Evolutionary conservation across 1,140 invertebrate genomes (phyloP), one percentile per base, ranked within the genome.

Genomic region (Ips typographus): DNA sequence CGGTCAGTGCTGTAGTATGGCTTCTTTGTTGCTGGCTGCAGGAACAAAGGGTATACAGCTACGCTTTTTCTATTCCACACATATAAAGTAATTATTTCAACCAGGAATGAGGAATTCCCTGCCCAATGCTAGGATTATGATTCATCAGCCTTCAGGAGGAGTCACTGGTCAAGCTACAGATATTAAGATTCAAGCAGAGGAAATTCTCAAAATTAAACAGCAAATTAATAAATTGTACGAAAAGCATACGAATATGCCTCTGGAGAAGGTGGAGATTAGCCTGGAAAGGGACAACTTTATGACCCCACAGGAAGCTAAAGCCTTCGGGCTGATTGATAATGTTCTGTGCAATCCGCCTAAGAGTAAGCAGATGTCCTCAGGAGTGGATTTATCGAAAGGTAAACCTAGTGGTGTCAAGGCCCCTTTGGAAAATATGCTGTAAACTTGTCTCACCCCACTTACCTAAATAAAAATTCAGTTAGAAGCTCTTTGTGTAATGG

Each of bases 121-220:
- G 37, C 98, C 98, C n/a, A 98, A 99, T 84, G 91, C 96, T 2
- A 86, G 97, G 65, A 96, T 99, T 52, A 99, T 99, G 97, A 92
- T 98, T 43, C 98, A 99, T 83, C 98, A 99, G 78, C 96, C 97
- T 2, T 96, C 94, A 53, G 97, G 98, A 49, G 93, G 94, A 58
- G 95, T 91, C 52, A 85, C 85, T 84, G 96, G 97, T 43, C 96
- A 98, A 85, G 97, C 96, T 5, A 97, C 96, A 49, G 96, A 99
- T 81, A 98, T 99, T 77, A 89, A 95, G 78, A 99, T 99, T 77
- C 95, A 98, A 79, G 97, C 96, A 0, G 93, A 98, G 84, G 96
- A 99, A 84, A 98, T 99, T 71, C 82, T 95, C 22, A 96, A 96
- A 77, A 77, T 98, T 1, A 98, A 98, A 79, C 88, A 89, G 62